Evolutionary conservation across 2,113 vertebrate species (phyloP).

Genomic region (Etia nguti): DNA sequence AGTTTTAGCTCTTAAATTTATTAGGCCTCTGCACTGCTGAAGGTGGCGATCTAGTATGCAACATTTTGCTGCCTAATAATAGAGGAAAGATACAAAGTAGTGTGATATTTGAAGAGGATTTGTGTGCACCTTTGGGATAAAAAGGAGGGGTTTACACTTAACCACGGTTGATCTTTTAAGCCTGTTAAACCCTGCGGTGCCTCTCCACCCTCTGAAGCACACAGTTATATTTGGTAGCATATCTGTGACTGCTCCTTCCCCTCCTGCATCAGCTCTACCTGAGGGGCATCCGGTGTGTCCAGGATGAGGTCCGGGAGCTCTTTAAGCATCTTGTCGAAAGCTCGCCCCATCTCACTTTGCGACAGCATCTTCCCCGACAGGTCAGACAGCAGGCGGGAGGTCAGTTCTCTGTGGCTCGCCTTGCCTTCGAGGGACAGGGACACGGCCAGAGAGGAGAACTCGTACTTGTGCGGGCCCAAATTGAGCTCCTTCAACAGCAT

Average conservation of each 20-base stretch:
- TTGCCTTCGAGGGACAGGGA: conserved; percentile 83
- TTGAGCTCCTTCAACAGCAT: conserved; percentile 80
- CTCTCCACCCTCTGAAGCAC: neutral
- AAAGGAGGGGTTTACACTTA: neutral
- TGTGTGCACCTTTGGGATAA: neutral
- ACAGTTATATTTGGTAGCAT: neutral
- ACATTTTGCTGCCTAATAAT: neutral
- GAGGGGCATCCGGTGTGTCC: conserved; percentile 84
- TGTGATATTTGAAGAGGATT: neutral
- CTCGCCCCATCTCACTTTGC: conserved; percentile 72
- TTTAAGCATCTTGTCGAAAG: conserved; percentile 79
- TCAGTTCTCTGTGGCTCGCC: conserved; percentile 85
- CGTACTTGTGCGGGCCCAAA: conserved; percentile 71
- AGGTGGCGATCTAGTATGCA: neutral
- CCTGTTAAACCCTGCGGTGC: neutral
- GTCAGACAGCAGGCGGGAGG: conserved; percentile 81
- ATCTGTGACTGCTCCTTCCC: neutral
- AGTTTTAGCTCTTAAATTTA: neutral
- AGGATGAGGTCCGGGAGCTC: conserved; percentile 84
- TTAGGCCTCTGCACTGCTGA: neutral
- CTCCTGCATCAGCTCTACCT: conserved; percentile 58
- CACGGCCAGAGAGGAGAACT: conserved; percentile 80
- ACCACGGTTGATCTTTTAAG: neutral
- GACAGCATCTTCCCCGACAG: conserved; percentile 74
- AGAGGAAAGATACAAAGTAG: neutral